Evolutionary conservation across 2,797 vertebrate species (phyloP).

Genomic region (Moxostoma hubbsi): DNA sequence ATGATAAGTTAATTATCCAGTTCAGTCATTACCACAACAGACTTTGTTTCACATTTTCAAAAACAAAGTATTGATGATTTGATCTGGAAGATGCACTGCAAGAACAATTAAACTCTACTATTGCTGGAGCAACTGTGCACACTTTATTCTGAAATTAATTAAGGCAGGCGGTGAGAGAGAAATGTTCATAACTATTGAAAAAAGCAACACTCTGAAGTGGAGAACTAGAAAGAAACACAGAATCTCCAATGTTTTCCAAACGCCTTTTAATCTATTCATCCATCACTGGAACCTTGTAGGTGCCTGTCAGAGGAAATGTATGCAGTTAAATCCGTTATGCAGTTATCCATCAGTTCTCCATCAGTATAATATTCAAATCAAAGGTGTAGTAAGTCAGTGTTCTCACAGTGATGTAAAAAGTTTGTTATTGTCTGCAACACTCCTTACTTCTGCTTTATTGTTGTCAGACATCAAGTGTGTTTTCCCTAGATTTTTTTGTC

Average conservation of each 20-base stretch:
- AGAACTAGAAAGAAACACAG: conserved; percentile 68
- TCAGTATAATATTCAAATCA: conserved; percentile 57
- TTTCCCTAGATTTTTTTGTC: conserved; percentile 40
- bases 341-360: conserved; percentile 64
- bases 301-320: conserved; percentile 63
- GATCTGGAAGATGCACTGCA: conserved; percentile 37
- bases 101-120: conserved; percentile 38
- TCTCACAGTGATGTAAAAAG: conserved; percentile 52
- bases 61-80: conserved; percentile 38
- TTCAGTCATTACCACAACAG: conserved; percentile 38
- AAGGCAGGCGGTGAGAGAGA: conserved; percentile 62
- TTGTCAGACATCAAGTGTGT: conserved; percentile 50
- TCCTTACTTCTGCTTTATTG: conserved; percentile 43
- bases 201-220: conserved; percentile 59
- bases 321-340: conserved; percentile 61
- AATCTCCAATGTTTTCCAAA: conserved; percentile 62
- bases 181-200: conserved; percentile 66
- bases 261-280: conserved; percentile 66
- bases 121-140: conserved; percentile 18
- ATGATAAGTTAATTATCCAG: conserved; percentile 40
- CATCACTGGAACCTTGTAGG: conserved; percentile 58
- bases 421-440: conserved; percentile 53
- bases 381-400: conserved; percentile 48
- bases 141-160: conserved; percentile 64
- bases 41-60: conserved; percentile 38